Percentiles rank a stretch among this genome's conserved stretches.
phyloP scores from a whole-genome alignment of 2,888 invertebrate species.

The Tetranychus piercei region DNA sequence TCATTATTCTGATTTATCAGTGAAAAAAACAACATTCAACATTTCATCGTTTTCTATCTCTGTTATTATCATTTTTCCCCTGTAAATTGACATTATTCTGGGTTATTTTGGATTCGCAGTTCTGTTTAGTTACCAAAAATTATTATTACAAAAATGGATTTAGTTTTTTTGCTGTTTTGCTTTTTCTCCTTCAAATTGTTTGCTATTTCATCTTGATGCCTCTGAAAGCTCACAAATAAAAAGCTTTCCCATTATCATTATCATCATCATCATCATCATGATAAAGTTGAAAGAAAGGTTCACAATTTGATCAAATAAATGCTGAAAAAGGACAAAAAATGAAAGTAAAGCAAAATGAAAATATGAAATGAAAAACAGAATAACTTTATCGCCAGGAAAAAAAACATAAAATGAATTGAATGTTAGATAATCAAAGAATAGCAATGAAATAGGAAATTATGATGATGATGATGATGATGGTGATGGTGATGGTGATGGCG shows the following conservation, averaged over 20 bases:
- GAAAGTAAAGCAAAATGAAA: background rate
- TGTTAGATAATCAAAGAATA: slow-evolving; percentile 2
- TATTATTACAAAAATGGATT: background rate
- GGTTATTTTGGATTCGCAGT: too few species aligned
- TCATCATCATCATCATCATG: background rate
- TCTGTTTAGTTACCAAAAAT: too few species aligned
- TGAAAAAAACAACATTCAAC: too few species aligned
- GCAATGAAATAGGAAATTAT: background rate
- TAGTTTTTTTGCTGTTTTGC: background rate
- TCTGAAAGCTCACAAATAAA: background rate
- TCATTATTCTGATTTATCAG: too few species aligned
- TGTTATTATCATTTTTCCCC: too few species aligned
- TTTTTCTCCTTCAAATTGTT: background rate
- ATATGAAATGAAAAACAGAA: background rate
- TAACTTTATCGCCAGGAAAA: too few species aligned
- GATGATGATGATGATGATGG: too few species aligned
- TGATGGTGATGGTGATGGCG: too few species aligned
- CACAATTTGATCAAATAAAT: background rate
- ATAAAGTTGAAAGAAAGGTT: background rate
- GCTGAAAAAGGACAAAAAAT: background rate
- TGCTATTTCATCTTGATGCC: background rate
- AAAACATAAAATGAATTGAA: background rate
- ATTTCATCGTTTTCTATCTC: too few species aligned
- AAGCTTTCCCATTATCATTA: background rate
- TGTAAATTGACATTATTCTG: too few species aligned